These are phyloP conservation scores for Silurus glanis DNA, from an alignment of 2,113 vertebrate species.

Conservation along the genomic window DNA sequence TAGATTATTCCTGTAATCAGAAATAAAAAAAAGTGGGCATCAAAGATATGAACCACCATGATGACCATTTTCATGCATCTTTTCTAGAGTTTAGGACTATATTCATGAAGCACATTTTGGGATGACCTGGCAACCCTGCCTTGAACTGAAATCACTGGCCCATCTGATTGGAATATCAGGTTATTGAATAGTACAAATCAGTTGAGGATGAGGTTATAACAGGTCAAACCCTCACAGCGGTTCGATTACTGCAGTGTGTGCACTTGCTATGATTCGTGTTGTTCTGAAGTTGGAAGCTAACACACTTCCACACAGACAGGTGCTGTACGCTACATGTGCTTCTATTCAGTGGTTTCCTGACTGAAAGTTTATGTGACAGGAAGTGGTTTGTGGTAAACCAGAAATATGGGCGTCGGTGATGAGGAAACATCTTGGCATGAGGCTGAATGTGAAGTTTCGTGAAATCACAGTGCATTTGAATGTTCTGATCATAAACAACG, in stretches of 20 bases:
- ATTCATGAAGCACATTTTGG: neutral
- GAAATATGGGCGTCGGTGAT: neutral
- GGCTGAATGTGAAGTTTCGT: neutral
- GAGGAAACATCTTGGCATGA: neutral
- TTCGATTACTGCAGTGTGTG: neutral
- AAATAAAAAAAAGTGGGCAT: neutral
- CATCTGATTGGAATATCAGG: neutral
- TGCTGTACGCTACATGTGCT: neutral
- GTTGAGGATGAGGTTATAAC: neutral
- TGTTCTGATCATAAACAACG: neutral
- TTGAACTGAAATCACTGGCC: neutral
- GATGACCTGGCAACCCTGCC: neutral
- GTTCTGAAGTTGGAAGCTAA: neutral
- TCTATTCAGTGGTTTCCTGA: neutral
- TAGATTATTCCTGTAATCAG: neutral
- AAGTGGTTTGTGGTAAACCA: constrained; percentile 36
- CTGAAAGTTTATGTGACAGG: neutral
- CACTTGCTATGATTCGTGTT: neutral
- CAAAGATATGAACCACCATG: neutral
- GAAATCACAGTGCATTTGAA: neutral
- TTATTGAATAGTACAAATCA: neutral
- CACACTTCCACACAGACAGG: neutral
- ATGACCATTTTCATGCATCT: neutral
- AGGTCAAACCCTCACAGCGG: neutral
- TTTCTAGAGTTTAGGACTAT: neutral